Evolutionary conservation across 2,113 vertebrate genomes (phyloP).

Genomic region (Bujurquina vittata): DNA sequence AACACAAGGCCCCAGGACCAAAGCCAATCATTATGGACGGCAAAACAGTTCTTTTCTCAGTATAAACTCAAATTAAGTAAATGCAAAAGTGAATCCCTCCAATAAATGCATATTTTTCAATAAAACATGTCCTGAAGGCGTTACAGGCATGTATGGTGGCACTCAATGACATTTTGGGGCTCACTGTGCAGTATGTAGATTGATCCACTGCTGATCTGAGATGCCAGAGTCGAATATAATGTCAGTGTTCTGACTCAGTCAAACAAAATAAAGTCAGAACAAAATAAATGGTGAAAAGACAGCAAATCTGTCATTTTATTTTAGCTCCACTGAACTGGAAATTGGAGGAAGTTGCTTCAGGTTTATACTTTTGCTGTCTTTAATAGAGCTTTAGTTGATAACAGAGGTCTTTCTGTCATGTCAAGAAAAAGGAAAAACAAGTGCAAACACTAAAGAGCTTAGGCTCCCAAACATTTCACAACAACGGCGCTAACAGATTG

Average conservation of each 20-base stretch:
- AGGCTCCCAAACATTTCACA: constrained; percentile 18
- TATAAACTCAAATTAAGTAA: neutral
- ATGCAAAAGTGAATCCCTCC: neutral
- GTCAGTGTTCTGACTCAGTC: constrained; percentile 11
- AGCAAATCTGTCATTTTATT: neutral
- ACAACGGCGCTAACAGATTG: constrained; percentile 19
- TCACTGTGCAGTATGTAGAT: neutral
- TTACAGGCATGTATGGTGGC: neutral
- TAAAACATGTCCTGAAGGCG: neutral
- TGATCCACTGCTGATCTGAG: neutral
- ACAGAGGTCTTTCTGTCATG: constrained; percentile 12
- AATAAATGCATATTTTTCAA: neutral
- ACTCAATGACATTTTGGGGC: neutral
- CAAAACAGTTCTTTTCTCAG: neutral
- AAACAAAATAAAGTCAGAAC: neutral
- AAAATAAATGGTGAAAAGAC: constrained; percentile 7
- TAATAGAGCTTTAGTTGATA: neutral
- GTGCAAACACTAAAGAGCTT: constrained; percentile 17
- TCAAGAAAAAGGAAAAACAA: constrained; percentile 22
- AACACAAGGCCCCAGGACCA: neutral
- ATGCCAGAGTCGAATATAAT: constrained; percentile 3
- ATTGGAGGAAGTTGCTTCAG: neutral
- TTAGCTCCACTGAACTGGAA: neutral
- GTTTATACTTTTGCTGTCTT: constrained; percentile 22
- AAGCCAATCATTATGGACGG: neutral